These are phyloP conservation scores for Protobothrops mucrosquamatus DNA, from an alignment of 2,113 vertebrate genomes.

Conservation along the genomic window DNA sequence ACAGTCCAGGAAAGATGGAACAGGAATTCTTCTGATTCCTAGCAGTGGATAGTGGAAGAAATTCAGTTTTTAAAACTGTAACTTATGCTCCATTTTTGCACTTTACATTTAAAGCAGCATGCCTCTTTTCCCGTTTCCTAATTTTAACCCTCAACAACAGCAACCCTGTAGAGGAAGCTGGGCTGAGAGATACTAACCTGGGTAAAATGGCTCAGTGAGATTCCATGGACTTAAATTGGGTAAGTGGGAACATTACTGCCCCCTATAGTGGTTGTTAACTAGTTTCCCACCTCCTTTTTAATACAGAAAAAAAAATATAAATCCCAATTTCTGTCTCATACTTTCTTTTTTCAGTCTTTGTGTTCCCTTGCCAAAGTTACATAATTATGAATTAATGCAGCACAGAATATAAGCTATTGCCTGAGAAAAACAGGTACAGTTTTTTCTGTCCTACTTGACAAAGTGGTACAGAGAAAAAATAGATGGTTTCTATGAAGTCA, in stretches of 20 bases:
- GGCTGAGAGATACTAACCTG: background rate
- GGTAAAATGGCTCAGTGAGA: background rate
- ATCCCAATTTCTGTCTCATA: background rate
- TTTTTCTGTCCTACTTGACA: background rate
- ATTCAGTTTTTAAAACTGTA: background rate
- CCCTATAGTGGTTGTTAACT: background rate
- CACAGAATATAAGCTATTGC: background rate
- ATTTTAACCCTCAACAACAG: background rate
- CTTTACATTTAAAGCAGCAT: background rate
- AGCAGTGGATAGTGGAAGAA: background rate
- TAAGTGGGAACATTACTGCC: background rate
- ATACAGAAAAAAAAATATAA: background rate
- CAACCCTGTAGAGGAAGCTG: background rate
- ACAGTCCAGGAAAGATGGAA: background rate
- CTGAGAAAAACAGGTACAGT: background rate
- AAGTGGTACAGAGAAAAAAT: background rate
- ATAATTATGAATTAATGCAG: background rate
- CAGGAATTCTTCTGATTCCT: background rate
- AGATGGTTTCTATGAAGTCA: background rate
- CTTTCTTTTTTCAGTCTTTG: background rate
- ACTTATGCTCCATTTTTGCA: background rate
- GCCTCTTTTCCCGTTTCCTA: background rate
- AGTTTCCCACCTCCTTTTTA: background rate
- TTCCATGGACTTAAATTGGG: background rate
- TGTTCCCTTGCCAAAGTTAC: background rate